Evolutionary conservation across 2,888 invertebrate genomes (phyloP), one percentile per base, ranked within the genome.

Genomic region (Sinhomidia bicolor): DNA sequence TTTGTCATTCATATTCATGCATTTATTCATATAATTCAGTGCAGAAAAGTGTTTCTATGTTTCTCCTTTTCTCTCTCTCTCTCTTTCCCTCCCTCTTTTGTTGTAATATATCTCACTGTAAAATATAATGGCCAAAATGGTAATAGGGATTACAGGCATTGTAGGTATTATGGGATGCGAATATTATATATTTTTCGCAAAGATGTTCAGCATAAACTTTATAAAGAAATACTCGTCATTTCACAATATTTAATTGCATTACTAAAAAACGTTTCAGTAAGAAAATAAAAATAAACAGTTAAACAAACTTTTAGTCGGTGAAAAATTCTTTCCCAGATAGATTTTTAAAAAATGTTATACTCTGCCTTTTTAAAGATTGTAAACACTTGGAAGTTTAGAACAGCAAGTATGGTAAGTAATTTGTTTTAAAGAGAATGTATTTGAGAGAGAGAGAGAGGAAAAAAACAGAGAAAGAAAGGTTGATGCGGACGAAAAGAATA

Each of bases 11-110:
- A 41, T 51, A 68, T 82, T 88, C 68, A 83, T 83, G 36, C 81
- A 87, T 82, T 87, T 87, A 88, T 88, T 88, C 83, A 88, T 29
- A 20, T 76, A 81, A 87, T 32, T 44, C 26, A 80, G 65, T 83
- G 83, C 60, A 83, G 71, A 54, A 81, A 83, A 74, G 41, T 23
- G 41, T 62, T 29, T n/a, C n/a, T n/a, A n/a, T n/a, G n/a, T n/a
- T n/a, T n/a, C n/a, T n/a, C n/a, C n/a, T n/a, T n/a, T n/a, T n/a
- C n/a, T 84, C 76, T 29, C 23, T 71, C 71, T 44, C 71, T 71
- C 14, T 7, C 32, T n/a, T 62, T 62, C 32, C 20, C 12, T 41
- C 36, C 41, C 41, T 17, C 20, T 41, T 68, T 68, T 41, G 41
- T 68, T 44, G 44, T 71, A 44, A 41, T 23, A 65, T 65, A 10